Evolutionary conservation across 2,113 vertebrate genomes (phyloP), one percentile per base, ranked within the genome.

Genomic region (Nymphicus hollandicus): DNA sequence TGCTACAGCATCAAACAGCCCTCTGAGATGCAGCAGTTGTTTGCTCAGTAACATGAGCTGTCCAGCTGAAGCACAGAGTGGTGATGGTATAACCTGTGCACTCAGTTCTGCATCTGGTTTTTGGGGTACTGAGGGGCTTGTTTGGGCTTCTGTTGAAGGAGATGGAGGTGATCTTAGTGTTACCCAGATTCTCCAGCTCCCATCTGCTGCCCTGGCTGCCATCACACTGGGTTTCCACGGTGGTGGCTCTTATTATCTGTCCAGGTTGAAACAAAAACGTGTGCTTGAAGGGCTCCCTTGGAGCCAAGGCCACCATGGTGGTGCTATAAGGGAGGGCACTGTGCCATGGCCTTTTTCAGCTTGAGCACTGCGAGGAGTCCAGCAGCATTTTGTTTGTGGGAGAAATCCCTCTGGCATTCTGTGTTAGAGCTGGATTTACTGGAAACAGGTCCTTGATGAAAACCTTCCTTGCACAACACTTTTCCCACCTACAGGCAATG

Each of bases 391-490:
- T 81, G 18, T 71, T 82, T 82, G 61, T 47, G 44, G 72, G 66
- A 88, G 74, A 93, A 95, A 77, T 49, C 81, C 81, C 78, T 81
- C 71, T 80, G 94, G 81, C 61, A 43, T 61, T 81, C 73, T 73
- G 41, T 41, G 44, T 55, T 69, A 49, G 47, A 79, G 87, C 44
- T 65, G 89, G 78, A 58, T 94, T 96, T 95, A 88, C 89, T 96
- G 89, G 71, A 88, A 92, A 39, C 58, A 53, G 71, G 78, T 85
- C 63, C 56, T 81, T 80, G 81, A 49, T 89, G 87, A 88, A 96
- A 95, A 82, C 84, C 70, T 93, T 86, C 63, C 81, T 86, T 82
- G 68, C 68, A 80, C 50, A 58, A 69, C 25, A 2, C 22, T 91
- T 73, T 81, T 88, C 61, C 88, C 81, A 93, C 71, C 74, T 94